These are phyloP conservation scores for Tricholauxania praeusta DNA, from an alignment of 2,888 invertebrate genomes.

Conservation along the genomic window DNA sequence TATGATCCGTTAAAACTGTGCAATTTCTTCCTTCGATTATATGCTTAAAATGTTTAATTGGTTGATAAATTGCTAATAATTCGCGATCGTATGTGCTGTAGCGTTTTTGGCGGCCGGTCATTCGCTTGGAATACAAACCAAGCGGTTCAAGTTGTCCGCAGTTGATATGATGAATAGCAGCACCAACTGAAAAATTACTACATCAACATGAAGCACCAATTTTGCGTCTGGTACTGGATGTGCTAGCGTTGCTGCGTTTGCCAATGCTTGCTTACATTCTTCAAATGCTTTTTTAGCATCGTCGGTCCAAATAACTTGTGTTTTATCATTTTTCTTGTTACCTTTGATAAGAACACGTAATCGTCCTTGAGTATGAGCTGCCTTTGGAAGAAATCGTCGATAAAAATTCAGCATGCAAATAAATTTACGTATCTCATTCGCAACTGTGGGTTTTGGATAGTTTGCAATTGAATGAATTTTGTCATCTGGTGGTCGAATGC, in stretches of 20 bases:
- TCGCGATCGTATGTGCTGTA: constrained; percentile 39
- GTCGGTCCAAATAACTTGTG: constrained; percentile 33
- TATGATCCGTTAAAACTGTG: constrained; percentile 25
- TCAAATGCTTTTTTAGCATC: constrained; percentile 30
- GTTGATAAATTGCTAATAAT: constrained; percentile 36
- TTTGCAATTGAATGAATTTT: constrained; percentile 40
- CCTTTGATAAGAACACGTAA: constrained; percentile 32
- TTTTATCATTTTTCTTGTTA: constrained; percentile 21
- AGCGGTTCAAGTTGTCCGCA: constrained; percentile 35
- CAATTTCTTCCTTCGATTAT: constrained; percentile 34
- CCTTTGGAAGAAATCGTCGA: constrained; percentile 39
- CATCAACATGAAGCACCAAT: constrained; percentile 39
- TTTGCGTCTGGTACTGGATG: constrained; percentile 32
- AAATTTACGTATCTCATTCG: constrained; percentile 47
- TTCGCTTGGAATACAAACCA: constrained; percentile 24
- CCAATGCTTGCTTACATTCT: constrained; percentile 32
- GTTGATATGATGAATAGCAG: constrained; percentile 32
- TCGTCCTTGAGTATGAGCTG: constrained; percentile 28
- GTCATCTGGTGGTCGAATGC: constrained; percentile 39
- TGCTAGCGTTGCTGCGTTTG: constrained; percentile 29
- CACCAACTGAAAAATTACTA: constrained; percentile 35
- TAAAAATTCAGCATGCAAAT: constrained; percentile 47
- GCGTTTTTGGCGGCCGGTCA: constrained; percentile 2
- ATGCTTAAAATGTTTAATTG: constrained; percentile 38
- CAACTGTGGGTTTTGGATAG: constrained; percentile 37